Conservation (phyloP, 2,113 vertebrate species). For the Myanophis thanlyinensis region DNA sequence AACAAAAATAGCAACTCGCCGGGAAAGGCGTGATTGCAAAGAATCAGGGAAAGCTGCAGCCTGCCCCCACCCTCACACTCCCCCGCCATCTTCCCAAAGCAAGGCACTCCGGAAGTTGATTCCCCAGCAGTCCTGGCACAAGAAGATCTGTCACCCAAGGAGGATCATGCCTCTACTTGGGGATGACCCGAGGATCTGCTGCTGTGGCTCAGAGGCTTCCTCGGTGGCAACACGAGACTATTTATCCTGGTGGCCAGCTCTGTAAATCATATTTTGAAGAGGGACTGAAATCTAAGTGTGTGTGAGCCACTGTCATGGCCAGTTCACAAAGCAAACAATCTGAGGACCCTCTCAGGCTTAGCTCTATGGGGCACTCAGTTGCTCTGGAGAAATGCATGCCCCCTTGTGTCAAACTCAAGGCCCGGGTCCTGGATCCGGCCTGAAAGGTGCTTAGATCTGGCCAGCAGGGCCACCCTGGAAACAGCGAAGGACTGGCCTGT, state of each 20-base stretch:
- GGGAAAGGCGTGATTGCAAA: background rate
- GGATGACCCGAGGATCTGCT: background rate
- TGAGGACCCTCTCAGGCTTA: background rate
- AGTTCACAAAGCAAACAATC: background rate
- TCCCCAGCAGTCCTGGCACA: background rate
- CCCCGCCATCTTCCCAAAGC: background rate
- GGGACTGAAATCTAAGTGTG: background rate
- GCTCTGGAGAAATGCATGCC: background rate
- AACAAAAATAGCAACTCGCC: background rate
- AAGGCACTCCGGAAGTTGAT: background rate
- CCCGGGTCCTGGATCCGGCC: no score
- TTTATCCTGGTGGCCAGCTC: background rate
- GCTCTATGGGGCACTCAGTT: background rate
- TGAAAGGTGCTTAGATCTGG: no score
- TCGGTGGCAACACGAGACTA: background rate
- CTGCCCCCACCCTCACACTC: accelerated
- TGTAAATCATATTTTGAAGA: background rate
- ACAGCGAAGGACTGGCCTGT: no score
- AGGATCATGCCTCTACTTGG: background rate
- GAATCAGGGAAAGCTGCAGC: background rate
- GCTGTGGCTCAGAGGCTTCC: background rate
- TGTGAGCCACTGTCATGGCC: background rate
- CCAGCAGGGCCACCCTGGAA: no score
- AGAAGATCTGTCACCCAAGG: background rate
- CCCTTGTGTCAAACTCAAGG: no score